Conservation (phyloP, 92 coral and sea anemone species). For the Parazoanthus atlanticus region DNA sequence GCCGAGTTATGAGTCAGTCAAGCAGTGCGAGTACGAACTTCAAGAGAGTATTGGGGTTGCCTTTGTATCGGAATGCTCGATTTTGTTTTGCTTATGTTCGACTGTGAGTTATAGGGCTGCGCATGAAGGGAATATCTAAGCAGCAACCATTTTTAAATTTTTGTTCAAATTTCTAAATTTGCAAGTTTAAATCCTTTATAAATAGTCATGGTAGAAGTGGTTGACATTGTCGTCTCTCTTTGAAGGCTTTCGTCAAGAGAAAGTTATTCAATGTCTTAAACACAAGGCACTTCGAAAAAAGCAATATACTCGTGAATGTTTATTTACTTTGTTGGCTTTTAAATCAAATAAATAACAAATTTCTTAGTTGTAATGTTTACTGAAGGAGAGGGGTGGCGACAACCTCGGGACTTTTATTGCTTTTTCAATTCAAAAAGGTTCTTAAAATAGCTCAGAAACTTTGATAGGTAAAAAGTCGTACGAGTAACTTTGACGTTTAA, state of each 20-base stretch:
- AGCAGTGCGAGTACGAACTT: background rate
- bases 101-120: background rate
- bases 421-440: background rate
- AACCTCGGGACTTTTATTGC: background rate
- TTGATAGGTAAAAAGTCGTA: background rate
- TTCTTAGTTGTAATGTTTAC: slow-evolving; percentile 29
- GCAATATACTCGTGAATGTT: background rate
- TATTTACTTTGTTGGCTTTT: slow-evolving; percentile 13
- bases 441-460: background rate
- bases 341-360: slow-evolving; percentile 20
- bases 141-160: background rate
- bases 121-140: background rate
- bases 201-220: background rate
- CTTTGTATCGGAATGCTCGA: background rate
- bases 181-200: background rate
- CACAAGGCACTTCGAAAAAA: slow-evolving; percentile 4
- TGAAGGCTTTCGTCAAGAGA: background rate
- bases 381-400: background rate
- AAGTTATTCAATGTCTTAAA: background rate
- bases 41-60: background rate
- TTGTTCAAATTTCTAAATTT: background rate
- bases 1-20: slow-evolving; percentile 10
- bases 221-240: background rate
- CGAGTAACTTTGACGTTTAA: background rate
- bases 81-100: background rate